Base-by-base conservation (phyloP, 2,888 invertebrate species). In the Boloria euphrosyne region DNA sequence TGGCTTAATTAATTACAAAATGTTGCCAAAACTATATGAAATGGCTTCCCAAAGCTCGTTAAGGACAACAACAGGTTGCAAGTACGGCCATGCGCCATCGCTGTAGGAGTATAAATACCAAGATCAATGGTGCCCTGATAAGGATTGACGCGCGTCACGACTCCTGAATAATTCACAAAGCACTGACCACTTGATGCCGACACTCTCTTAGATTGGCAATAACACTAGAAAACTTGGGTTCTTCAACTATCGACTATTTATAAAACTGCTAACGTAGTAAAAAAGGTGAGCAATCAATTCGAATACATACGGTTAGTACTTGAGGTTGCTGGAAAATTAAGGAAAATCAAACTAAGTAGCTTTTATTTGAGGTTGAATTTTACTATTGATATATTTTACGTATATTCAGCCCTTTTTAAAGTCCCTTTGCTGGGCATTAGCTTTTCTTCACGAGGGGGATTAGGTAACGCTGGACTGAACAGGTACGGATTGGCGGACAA, bases 111-210 rank as follows among this genome's bases (percentile, higher is more conserved):
- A 16, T 47, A 47, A 16, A 58, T 47, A 27, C 46, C 58, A 58
- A 58, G 58, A 58, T 58, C 47, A 47, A 31, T 58, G 58, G 47
- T 27, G 16, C 60, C 57, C 38, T 60, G 70, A 66, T 66, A 65
- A 64, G 67, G 71, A 71, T 67, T 69, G 72, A 72, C 70, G 62
- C 57, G 47, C 53, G 66, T 52, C 62, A 66, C 58, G 61, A 47
- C 70, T 68, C 70, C 53, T 72, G 72, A 69, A 72, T 72, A 71
- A 72, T 72, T 72, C 72, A 72, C 63, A 44, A 38, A 52, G 63
- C 61, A 64, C 65, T 66, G 66, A 64, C 69, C 58, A 47, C 60
- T 53, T 54, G 53, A 47, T 17, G 62, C 67, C 70, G 65, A 70
- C 71, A 66, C 67, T 71, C 68, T 52, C 59, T 53, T 16, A 67